Evolutionary conservation across 2,113 vertebrate genomes (phyloP).

Genomic region (Pterocles orientalis): DNA sequence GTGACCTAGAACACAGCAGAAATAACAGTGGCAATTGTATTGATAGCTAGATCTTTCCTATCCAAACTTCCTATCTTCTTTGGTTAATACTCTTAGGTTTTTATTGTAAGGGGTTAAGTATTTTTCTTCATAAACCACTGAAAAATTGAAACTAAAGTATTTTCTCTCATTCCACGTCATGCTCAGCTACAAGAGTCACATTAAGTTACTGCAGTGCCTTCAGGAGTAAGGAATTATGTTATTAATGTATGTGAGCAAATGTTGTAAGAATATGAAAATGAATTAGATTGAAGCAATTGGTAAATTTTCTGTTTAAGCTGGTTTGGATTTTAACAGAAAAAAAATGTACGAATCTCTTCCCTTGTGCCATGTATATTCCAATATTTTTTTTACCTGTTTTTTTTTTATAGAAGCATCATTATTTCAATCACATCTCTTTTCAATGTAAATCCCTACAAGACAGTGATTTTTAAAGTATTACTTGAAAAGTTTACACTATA

Average conservation of each 20-base stretch:
- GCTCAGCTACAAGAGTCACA: not conserved
- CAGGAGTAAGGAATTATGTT: not conserved
- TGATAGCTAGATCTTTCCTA: not conserved
- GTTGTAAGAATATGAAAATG: not conserved
- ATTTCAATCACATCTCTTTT: constrained; percentile 61
- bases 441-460: not conserved
- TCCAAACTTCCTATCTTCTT: not conserved
- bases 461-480: constrained; percentile 65
- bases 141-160: not conserved
- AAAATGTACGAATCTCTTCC: not conserved
- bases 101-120: not conserved
- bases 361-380: not conserved
- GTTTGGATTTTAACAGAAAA: constrained; percentile 23
- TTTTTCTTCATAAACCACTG: not conserved
- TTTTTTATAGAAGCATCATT: constrained; percentile 54
- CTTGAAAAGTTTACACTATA: not conserved
- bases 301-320: constrained; percentile 17
- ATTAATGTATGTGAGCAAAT: not conserved
- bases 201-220: not conserved
- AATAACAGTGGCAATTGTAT: not conserved
- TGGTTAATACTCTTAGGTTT: not conserved
- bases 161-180: not conserved
- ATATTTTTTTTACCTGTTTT: constrained; percentile 5
- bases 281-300: not conserved
- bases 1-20: not conserved